A percentile compares a stretch with the other conserved stretches of the same genome.
Evolutionary conservation across 2,113 vertebrate genomes (phyloP).

Genomic region (Onychostoma macrolepis): DNA sequence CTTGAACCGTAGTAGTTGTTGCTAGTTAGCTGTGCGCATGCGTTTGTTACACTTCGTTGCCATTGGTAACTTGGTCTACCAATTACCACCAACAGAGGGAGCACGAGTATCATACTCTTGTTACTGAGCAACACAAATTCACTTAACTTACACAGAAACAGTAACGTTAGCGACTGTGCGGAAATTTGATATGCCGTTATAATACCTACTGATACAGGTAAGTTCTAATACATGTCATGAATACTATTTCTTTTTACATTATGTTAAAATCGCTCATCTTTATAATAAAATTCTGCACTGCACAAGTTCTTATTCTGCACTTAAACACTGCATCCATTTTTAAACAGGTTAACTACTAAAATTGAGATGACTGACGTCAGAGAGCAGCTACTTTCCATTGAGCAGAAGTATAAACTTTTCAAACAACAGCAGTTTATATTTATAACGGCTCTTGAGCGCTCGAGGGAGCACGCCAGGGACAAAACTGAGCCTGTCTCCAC

Average conservation of each 20-base stretch:
- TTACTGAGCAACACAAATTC: not conserved
- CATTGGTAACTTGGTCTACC: constrained; percentile 11
- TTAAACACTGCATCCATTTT: not conserved
- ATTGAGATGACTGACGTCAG: constrained; percentile 73
- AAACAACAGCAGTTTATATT: constrained; percentile 84
- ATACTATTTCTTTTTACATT: not conserved
- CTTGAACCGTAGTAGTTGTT: not conserved
- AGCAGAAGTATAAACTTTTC: constrained; percentile 76
- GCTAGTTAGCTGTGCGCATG: not conserved
- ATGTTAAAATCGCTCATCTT: not conserved
- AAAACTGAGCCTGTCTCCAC: constrained; percentile 71
- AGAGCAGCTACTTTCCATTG: constrained; percentile 63
- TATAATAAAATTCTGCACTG: no score
- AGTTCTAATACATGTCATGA: not conserved
- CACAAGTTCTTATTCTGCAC: not conserved
- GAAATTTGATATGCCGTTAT: not conserved
- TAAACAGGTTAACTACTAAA: not conserved
- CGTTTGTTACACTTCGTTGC: not conserved
- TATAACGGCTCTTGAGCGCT: constrained; percentile 72
- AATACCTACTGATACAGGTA: not conserved
- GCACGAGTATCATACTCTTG: not conserved
- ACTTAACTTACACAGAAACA: not conserved
- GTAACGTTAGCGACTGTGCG: not conserved
- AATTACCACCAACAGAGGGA: not conserved
- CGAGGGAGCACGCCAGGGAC: constrained; percentile 73